Percentiles rank a stretch among this genome's conserved stretches.
Evolutionary conservation across 2,797 vertebrate species (phyloP).

Genomic region (Setipinna tenuifilis): DNA sequence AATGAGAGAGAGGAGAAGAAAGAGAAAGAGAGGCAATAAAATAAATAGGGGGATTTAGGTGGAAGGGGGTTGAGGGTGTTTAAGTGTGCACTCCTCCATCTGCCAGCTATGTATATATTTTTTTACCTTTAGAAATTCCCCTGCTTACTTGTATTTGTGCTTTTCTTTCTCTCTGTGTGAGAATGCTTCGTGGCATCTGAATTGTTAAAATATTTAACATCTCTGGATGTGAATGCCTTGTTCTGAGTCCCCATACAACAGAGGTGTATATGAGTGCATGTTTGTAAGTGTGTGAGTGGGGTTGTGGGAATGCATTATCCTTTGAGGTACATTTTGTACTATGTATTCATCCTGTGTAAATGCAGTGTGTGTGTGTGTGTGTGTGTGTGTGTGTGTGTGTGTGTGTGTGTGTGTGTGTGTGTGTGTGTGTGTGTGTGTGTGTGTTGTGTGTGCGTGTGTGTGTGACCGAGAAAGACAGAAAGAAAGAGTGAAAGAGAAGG

Average conservation of each 20-base stretch:
- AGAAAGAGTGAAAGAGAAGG: too few species aligned
- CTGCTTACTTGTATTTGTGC: too few species aligned
- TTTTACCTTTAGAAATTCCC: too few species aligned
- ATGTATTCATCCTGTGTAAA: neutral
- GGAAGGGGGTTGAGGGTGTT: too few species aligned
- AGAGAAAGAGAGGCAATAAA: neutral
- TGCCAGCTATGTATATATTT: too few species aligned
- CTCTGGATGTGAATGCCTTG: too few species aligned
- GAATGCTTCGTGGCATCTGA: too few species aligned
- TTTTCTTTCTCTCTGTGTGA: too few species aligned
- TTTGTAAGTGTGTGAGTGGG: neutral
- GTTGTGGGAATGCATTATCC: neutral
- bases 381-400: neutral
- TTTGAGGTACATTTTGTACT: neutral
- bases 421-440: neutral
- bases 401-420: constrained; percentile 1
- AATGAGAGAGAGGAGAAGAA: neutral
- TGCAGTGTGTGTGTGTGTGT: constrained; percentile 3
- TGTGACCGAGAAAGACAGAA: too few species aligned
- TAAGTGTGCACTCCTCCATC: too few species aligned
- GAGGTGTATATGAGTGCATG: neutral
- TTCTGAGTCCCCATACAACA: too few species aligned
- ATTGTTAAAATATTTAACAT: too few species aligned
- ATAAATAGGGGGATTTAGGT: neutral
- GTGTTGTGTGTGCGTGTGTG: constrained; percentile 1